These are phyloP conservation scores for Trilocha varians DNA, from an alignment of 2,888 invertebrate genomes.

Conservation along the genomic window DNA sequence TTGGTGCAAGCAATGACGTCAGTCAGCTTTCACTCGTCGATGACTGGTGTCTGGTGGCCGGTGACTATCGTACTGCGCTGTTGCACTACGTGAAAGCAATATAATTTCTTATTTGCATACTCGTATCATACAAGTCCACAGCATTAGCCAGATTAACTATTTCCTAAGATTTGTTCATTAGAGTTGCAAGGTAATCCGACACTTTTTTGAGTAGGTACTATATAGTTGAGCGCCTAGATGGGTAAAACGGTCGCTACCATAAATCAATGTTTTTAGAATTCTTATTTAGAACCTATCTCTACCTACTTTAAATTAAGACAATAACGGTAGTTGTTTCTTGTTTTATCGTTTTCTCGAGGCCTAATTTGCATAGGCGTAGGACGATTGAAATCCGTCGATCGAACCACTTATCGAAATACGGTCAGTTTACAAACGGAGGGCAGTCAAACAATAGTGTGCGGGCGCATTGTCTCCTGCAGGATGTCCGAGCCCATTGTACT, in stretches of 20 bases:
- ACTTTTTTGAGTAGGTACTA: too few species aligned
- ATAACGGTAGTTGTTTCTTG: slow-evolving; percentile 1
- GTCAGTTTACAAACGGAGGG: slow-evolving; percentile 55
- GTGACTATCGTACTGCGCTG: slow-evolving; percentile 20
- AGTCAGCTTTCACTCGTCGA: slow-evolving; percentile 50
- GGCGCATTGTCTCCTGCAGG: slow-evolving; percentile 64
- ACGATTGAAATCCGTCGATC: slow-evolving; percentile 28
- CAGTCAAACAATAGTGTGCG: slow-evolving; percentile 55
- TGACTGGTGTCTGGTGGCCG: slow-evolving; percentile 13
- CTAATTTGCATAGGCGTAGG: slow-evolving; percentile 26
- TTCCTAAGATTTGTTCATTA: too few species aligned
- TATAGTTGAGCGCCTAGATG: not conserved
- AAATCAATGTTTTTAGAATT: too few species aligned
- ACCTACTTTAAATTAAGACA: not conserved
- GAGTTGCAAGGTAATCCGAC: too few species aligned
- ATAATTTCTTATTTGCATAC: slow-evolving; percentile 23
- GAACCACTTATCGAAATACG: slow-evolving; percentile 43
- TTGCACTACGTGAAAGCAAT: slow-evolving; percentile 52
- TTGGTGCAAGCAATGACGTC: slow-evolving; percentile 49
- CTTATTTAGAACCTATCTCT: too few species aligned
- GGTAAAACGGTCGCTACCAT: too few species aligned
- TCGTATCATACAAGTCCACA: slow-evolving; percentile 11
- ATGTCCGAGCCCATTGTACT: slow-evolving; percentile 65
- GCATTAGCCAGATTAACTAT: not conserved
- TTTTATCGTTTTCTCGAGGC: slow-evolving; percentile 1